These are phyloP conservation scores for Haliclona indistincta DNA, from an alignment of 37 sponge, comb jelly and placozoan genomes.

Conservation along the genomic window DNA sequence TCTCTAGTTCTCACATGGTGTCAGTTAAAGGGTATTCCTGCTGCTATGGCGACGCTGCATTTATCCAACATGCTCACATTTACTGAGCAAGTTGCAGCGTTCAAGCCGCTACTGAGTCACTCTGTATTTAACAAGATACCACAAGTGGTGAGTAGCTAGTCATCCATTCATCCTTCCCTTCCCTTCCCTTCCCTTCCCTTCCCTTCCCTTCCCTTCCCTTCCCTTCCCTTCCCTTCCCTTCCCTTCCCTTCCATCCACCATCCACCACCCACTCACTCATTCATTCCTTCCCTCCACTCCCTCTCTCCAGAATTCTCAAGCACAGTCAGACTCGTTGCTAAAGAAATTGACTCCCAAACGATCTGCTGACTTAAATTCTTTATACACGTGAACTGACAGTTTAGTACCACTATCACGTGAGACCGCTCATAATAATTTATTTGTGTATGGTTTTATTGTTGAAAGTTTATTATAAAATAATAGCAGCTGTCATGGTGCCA, in stretches of 20 bases:
- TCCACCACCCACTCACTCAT: no score
- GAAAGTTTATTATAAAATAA: neutral
- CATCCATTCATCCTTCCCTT: no score
- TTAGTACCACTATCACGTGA: neutral
- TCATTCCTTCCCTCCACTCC: no score
- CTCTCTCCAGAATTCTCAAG: constrained; percentile 14
- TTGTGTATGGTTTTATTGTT: neutral
- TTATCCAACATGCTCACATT: neutral
- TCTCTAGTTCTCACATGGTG: constrained; percentile 49
- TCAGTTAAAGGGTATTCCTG: constrained; percentile 28
- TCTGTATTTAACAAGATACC: neutral
- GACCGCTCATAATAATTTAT: neutral
- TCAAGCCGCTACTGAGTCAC: constrained; percentile 27
- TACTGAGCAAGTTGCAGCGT: constrained; percentile 16
- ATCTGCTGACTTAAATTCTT: constrained; percentile 21
- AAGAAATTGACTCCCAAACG: constrained; percentile 26
- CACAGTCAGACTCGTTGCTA: constrained; percentile 3
- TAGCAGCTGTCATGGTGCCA: neutral
- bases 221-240: no score
- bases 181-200: no score
- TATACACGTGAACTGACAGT: constrained; percentile 21
- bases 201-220: no score
- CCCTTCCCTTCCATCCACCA: no score
- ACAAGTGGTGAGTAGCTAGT: no score
- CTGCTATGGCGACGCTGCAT: constrained; percentile 24